These are phyloP conservation scores for Pissodes strobi DNA, from an alignment of 1,140 invertebrate species.

Conservation along the genomic window DNA sequence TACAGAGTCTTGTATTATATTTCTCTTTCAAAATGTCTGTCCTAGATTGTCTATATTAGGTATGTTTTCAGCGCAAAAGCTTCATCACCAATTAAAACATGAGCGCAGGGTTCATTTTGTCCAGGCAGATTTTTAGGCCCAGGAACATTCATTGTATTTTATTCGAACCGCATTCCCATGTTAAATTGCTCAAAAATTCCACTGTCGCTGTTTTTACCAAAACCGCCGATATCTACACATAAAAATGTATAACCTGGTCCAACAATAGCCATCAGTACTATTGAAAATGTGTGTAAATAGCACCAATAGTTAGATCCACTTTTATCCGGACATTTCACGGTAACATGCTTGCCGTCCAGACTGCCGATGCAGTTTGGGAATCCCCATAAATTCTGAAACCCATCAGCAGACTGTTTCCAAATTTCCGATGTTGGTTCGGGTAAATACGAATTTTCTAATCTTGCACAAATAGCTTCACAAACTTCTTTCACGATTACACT, in stretches of 20 bases:
- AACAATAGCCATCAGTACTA: constrained; percentile 54
- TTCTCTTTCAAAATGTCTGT: constrained; percentile 35
- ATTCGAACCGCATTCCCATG: constrained; percentile 45
- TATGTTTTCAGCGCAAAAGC: constrained; percentile 52
- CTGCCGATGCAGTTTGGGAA: constrained; percentile 54
- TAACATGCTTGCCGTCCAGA: constrained; percentile 59
- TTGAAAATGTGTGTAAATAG: constrained; percentile 54
- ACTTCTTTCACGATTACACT: too few species aligned
- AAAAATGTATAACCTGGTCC: constrained; percentile 57
- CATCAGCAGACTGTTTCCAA: constrained; percentile 41
- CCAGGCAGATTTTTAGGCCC: constrained; percentile 32
- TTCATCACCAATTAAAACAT: constrained; percentile 54
- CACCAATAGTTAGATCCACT: constrained; percentile 54
- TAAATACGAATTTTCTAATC: too few species aligned
- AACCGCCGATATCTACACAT: constrained; percentile 54
- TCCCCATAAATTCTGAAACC: constrained; percentile 47
- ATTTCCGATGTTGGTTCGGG: constrained; percentile 41
- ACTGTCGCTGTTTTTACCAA: too few species aligned
- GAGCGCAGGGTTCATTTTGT: constrained; percentile 41
- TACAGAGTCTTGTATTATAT: constrained; percentile 48
- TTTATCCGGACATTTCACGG: too few species aligned
- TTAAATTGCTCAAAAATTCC: constrained; percentile 47
- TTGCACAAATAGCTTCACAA: constrained; percentile 10
- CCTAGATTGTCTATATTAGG: constrained; percentile 41
- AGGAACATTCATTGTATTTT: constrained; percentile 39